Conservation (phyloP, 2,113 vertebrate genomes). For the Laterallus jamaicensis region DNA sequence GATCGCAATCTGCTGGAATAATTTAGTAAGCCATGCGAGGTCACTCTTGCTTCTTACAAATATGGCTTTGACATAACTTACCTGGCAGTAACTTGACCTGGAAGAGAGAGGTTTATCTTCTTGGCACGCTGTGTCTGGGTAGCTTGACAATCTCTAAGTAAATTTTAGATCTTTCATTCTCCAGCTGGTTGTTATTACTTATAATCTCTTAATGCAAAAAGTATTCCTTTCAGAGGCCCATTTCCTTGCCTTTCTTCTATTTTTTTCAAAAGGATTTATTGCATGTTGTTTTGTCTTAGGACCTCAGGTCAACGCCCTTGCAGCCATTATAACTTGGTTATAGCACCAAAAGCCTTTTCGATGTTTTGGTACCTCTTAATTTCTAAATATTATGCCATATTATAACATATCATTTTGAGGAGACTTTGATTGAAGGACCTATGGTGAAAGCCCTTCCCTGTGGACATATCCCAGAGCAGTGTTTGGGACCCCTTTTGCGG, state of each 20-base stretch:
- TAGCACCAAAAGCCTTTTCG: not conserved
- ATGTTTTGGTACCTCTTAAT: not conserved
- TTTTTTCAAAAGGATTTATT: not conserved
- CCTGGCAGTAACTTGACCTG: slow-evolving; percentile 63
- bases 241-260: slow-evolving; percentile 13
- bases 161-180: slow-evolving; percentile 60
- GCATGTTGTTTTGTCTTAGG: not conserved
- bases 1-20: slow-evolving; percentile 47
- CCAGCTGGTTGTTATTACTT: slow-evolving; percentile 64
- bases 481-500: not conserved
- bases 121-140: slow-evolving; percentile 41
- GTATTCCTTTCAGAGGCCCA: slow-evolving; percentile 44
- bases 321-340: not conserved
- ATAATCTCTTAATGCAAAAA: slow-evolving; percentile 62
- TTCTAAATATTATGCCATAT: not conserved
- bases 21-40: slow-evolving; percentile 45
- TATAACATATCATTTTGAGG: not conserved
- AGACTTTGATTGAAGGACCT: not conserved
- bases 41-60: slow-evolving; percentile 54
- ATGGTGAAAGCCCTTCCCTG: not conserved
- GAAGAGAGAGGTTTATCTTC: slow-evolving; percentile 60
- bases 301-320: not conserved
- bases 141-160: slow-evolving; percentile 36
- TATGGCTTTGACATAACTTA: slow-evolving; percentile 26
- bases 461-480: not conserved